Evolutionary conservation across 37 sponge, comb jelly and placozoan genomes (phyloP).

Genomic region (Chondrilla cf. caribensis): DNA sequence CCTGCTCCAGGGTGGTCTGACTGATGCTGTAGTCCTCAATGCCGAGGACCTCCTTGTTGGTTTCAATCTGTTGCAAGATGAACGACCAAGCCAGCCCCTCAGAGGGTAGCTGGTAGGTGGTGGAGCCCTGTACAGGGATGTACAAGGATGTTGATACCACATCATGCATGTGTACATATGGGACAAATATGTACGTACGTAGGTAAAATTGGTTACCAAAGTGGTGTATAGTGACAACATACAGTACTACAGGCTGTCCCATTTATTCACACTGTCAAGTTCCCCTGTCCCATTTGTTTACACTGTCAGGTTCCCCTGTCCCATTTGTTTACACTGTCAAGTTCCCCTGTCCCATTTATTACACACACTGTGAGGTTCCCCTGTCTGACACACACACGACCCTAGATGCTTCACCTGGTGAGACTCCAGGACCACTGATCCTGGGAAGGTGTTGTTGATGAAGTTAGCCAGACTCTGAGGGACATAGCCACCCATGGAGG

Average conservation of each 20-base stretch:
- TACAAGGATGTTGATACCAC: background rate
- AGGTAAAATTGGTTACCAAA: background rate
- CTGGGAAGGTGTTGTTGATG: slow-evolving; percentile 69
- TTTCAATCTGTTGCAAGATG: slow-evolving; percentile 77
- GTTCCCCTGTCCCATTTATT: background rate
- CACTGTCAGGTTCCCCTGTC: background rate
- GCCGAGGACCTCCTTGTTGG: slow-evolving; percentile 61
- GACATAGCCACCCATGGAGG: background rate
- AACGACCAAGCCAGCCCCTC: slow-evolving; percentile 57
- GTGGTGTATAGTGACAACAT: background rate
- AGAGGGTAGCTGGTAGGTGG: slow-evolving; percentile 71
- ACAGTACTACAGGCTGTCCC: no score
- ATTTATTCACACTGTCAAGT: no score
- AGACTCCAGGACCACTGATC: slow-evolving; percentile 66
- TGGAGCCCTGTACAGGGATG: slow-evolving; percentile 44
- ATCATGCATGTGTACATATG: background rate
- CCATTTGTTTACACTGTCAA: no score
- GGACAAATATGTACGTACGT: background rate
- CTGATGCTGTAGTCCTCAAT: slow-evolving; percentile 91
- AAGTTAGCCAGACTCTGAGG: slow-evolving; percentile 32
- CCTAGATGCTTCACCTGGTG: slow-evolving; percentile 61
- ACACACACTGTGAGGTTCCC: background rate
- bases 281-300: background rate
- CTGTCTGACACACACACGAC: background rate
- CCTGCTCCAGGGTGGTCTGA: slow-evolving; percentile 96